phyloP scores from a whole-genome alignment of 2,113 vertebrate genomes.

The Nesospiza acunhae region DNA sequence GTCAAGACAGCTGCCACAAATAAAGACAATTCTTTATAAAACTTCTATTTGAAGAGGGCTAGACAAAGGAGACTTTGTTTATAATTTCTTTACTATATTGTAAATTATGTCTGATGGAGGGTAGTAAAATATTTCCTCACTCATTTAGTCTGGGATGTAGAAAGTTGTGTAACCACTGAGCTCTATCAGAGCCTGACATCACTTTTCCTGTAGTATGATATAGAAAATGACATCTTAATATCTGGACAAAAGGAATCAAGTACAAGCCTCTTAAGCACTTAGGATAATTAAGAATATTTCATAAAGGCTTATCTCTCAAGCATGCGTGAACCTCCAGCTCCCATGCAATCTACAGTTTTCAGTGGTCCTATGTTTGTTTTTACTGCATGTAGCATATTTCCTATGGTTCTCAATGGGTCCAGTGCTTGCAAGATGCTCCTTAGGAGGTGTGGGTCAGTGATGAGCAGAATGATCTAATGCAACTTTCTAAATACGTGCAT shows the following conservation, averaged over 20 bases:
- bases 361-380: background rate
- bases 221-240: background rate
- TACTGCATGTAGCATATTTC: background rate
- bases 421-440: background rate
- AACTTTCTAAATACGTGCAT: background rate
- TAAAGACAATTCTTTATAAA: background rate
- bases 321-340: background rate
- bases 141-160: background rate
- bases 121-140: background rate
- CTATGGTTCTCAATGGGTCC: background rate
- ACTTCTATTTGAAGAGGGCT: background rate
- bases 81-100: background rate
- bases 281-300: background rate
- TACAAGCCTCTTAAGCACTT: background rate
- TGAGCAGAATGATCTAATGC: background rate
- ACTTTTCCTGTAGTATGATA: background rate
- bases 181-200: background rate
- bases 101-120: background rate
- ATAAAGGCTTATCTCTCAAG: rapidly evolving
- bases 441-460: background rate
- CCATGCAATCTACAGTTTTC: rapidly evolving
- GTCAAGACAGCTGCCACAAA: background rate
- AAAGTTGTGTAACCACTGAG: background rate
- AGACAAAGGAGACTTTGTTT: background rate
- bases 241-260: background rate